A percentile compares a stretch with the other conserved stretches of the same genome.
Evolutionary conservation across 2,113 vertebrate genomes (phyloP).

Genomic region (Hippocampus abdominalis): DNA sequence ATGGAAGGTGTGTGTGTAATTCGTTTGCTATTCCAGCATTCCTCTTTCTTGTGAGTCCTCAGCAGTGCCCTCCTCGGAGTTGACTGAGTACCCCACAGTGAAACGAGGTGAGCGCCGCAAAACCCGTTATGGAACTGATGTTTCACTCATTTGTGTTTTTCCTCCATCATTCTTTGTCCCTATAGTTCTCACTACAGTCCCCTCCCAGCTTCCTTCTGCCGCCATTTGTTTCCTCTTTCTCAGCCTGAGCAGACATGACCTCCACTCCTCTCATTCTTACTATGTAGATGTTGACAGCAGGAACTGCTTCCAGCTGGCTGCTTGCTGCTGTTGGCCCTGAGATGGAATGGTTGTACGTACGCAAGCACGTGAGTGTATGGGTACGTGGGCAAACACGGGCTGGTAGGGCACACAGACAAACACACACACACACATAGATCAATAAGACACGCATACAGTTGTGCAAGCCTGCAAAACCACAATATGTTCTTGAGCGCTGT

Average conservation of each 20-base stretch:
- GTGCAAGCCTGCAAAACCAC: conserved; percentile 27
- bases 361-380: conserved; percentile 5
- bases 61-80: conserved; percentile 34
- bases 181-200: conserved; percentile 17
- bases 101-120: conserved; percentile 27
- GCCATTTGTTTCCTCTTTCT: not conserved
- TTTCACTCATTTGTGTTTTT: conserved; percentile 12
- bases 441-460: not conserved
- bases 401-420: conserved; percentile 7
- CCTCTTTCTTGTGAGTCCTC: conserved; percentile 9
- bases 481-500: conserved; percentile 35
- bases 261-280: not conserved
- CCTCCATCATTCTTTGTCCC: conserved; percentile 29
- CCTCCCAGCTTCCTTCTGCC: conserved; percentile 1
- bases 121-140: conserved; percentile 34
- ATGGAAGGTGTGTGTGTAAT: conserved; percentile 11
- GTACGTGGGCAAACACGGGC: conserved; percentile 2
- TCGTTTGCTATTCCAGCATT: conserved; percentile 14
- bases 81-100: conserved; percentile 50
- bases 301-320: conserved; percentile 65
- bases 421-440: conserved; percentile 2
- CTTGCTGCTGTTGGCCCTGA: conserved; percentile 28
- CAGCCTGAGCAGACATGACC: conserved; percentile 8
- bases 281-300: conserved; percentile 65
- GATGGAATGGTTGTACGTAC: not conserved